These are phyloP conservation scores for Enteromius trimaculatus DNA, from an alignment of 2,797 vertebrate genomes.

Conservation along the genomic window DNA sequence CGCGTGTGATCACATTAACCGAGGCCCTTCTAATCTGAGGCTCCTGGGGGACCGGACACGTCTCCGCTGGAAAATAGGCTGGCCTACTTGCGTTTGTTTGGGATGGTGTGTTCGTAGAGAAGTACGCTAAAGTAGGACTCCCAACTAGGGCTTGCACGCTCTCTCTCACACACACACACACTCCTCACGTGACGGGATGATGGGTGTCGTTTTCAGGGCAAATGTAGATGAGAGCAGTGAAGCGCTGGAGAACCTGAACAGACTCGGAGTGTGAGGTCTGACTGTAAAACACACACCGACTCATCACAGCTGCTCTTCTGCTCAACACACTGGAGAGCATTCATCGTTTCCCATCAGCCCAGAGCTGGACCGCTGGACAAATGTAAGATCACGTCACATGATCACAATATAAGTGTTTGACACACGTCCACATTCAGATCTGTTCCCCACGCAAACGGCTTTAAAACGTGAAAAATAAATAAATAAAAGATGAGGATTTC, in stretches of 20 bases:
- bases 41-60: conserved; percentile 71
- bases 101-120: conserved; percentile 21
- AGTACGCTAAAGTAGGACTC: conserved; percentile 35
- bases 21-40: conserved; percentile 76
- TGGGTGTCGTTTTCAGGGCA: background rate
- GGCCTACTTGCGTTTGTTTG: conserved; percentile 71
- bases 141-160: conserved; percentile 29
- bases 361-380: too few relatives aligned
- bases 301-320: background rate
- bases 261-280: too few relatives aligned
- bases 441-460: background rate
- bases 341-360: background rate
- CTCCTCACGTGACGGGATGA: background rate
- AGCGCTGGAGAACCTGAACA: too few relatives aligned
- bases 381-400: background rate
- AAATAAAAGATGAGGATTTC: too few relatives aligned
- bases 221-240: background rate
- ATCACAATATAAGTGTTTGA: conserved; percentile 1
- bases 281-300: background rate
- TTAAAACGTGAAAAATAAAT: background rate
- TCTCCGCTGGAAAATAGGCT: conserved; percentile 78
- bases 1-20: background rate
- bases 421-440: background rate
- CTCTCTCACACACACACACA: background rate
- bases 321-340: background rate